These are phyloP conservation scores for Drosophila busckii DNA, from an alignment of 1,140 invertebrate species.

Conservation along the genomic window DNA sequence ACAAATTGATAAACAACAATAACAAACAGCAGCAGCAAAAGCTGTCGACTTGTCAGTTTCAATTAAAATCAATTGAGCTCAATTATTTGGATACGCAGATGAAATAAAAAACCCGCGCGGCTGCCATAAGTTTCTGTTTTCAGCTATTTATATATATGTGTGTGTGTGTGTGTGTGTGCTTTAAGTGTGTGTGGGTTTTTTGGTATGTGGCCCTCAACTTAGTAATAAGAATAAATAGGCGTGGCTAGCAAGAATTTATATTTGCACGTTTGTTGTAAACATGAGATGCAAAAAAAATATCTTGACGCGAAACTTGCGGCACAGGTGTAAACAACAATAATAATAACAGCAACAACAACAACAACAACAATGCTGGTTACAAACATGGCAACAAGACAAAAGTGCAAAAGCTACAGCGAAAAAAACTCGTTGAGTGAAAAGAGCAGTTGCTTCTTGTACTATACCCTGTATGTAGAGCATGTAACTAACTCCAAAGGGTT, in stretches of 20 bases:
- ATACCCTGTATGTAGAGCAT: too few species aligned
- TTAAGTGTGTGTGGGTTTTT: constrained; percentile 43
- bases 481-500: too few species aligned
- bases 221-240: constrained; percentile 33
- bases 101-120: constrained; percentile 55
- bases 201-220: constrained; percentile 40
- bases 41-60: constrained; percentile 64
- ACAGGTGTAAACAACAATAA: constrained; percentile 56
- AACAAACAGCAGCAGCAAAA: constrained; percentile 29
- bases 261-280: constrained; percentile 31
- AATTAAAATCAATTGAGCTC: constrained; percentile 75
- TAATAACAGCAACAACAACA: constrained; percentile 21
- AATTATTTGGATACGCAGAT: constrained; percentile 74
- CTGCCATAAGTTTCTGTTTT: constrained; percentile 22
- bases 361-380: constrained; percentile 14
- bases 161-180: background rate
- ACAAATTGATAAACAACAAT: constrained; percentile 28
- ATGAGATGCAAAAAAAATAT: constrained; percentile 22
- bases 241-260: constrained; percentile 54
- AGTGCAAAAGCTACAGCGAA: constrained; percentile 1
- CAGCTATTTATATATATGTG: constrained; percentile 2
- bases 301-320: constrained; percentile 4
- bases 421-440: constrained; percentile 18
- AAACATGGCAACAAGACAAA: constrained; percentile 35
- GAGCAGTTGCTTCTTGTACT: constrained; percentile 16